A percentile compares a stretch with the other conserved stretches of the same genome.
phyloP scores from a whole-genome alignment of 2,888 invertebrate species.

The Tenthredo amoena region DNA sequence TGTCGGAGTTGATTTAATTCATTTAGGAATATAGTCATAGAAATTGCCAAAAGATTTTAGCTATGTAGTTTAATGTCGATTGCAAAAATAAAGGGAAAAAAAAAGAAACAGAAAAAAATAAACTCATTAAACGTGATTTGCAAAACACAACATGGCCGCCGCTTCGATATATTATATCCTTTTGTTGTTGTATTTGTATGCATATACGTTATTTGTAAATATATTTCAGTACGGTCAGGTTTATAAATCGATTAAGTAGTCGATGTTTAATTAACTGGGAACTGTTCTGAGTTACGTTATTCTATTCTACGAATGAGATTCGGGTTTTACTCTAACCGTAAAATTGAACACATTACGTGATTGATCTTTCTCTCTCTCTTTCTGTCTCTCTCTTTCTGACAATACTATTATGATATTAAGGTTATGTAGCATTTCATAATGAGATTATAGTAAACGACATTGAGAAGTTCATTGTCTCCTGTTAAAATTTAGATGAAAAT shows the following conservation, averaged over 20 bases:
- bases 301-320: slow-evolving; percentile 6
- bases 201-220: neutral
- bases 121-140: slow-evolving; percentile 28
- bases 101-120: neutral
- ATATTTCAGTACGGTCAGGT: neutral
- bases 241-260: neutral
- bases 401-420: slow-evolving; percentile 44
- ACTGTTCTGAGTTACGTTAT: neutral
- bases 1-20: neutral
- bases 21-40: neutral
- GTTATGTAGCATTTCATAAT: slow-evolving; percentile 42
- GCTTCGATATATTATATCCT: neutral
- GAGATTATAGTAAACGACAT: slow-evolving; percentile 19
- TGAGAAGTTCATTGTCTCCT: neutral
- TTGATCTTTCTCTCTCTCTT: slow-evolving; percentile 19
- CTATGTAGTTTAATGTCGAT: neutral
- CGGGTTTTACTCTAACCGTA: neutral
- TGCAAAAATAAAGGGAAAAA: neutral
- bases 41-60: neutral
- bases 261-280: neutral
- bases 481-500: neutral
- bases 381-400: neutral
- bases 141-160: slow-evolving; percentile 26
- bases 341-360: slow-evolving; percentile 32
- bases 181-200: slow-evolving; percentile 12